Conservation (phyloP, 2,113 vertebrate species). For the Hoplias malabaricus region DNA sequence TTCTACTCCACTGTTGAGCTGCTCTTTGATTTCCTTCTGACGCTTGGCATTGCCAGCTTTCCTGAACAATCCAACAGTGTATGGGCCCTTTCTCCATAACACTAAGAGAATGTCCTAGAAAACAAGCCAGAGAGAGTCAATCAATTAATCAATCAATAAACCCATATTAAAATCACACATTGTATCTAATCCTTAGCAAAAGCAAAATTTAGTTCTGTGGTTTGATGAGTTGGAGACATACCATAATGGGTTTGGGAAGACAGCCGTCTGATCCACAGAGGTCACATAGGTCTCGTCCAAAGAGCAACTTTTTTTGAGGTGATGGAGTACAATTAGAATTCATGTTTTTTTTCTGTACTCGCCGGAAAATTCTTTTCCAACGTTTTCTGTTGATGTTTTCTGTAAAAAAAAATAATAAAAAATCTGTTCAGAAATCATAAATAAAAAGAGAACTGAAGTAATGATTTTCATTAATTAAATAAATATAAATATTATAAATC, state of each 20-base stretch:
- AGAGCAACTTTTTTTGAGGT: conserved; percentile 65
- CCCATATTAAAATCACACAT: not conserved
- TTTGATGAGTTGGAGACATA: conserved; percentile 47
- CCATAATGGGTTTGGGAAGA: conserved; percentile 76
- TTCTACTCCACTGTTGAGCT: conserved; percentile 69
- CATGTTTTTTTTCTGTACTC: conserved; percentile 67
- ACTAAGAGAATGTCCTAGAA: conserved; percentile 76
- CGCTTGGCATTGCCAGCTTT: conserved; percentile 80
- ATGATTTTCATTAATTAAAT: not conserved
- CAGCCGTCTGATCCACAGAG: conserved; percentile 70
- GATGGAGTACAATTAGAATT: conserved; percentile 55
- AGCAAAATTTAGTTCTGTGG: not conserved
- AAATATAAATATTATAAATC: not conserved
- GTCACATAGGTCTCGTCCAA: conserved; percentile 74
- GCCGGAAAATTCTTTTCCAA: conserved; percentile 67
- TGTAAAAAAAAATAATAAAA: conserved; percentile 32
- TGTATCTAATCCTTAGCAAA: not conserved
- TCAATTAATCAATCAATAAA: not conserved
- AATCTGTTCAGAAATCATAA: too few species aligned
- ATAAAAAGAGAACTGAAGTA: conserved; percentile 31
- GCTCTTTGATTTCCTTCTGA: conserved; percentile 79
- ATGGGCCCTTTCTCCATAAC: conserved; percentile 73
- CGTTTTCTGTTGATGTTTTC: conserved; percentile 75
- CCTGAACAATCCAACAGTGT: conserved; percentile 82
- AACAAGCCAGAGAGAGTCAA: not conserved